phyloP scores from a whole-genome alignment of 2,113 vertebrate genomes.

The Okapia johnstoni region DNA sequence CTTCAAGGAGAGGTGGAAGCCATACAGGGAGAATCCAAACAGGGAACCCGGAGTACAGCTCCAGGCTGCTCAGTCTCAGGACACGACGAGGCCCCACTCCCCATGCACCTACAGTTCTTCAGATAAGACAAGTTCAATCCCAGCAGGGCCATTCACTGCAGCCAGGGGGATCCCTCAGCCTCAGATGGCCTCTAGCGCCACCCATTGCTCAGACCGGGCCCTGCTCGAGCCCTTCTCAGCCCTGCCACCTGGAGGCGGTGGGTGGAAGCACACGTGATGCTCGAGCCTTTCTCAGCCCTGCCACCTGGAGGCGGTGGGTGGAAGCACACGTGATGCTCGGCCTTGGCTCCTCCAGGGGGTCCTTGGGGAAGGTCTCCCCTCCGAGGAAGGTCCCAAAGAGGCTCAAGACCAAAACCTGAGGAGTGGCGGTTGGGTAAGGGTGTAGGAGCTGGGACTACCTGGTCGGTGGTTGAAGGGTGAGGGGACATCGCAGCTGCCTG shows the following conservation, averaged over 20 bases:
- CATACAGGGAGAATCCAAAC: neutral
- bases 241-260: neutral
- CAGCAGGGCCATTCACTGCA: neutral
- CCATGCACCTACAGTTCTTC: slow-evolving; percentile 10
- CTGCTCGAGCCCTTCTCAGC: neutral
- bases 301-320: neutral
- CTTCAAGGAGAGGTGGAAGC: neutral
- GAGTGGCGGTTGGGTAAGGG: neutral
- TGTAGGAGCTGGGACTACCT: slow-evolving; percentile 79
- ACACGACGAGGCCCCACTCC: neutral
- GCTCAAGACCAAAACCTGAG: slow-evolving; percentile 15
- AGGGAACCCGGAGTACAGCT: neutral
- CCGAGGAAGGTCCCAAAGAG: slow-evolving; percentile 32
- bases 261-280: neutral
- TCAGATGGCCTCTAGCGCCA: rapidly evolving
- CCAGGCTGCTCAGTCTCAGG: neutral
- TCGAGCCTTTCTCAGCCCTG: too few species aligned
- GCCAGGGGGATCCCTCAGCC: neutral
- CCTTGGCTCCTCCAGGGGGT: slow-evolving; percentile 53
- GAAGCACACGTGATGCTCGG: neutral
- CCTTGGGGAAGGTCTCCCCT: slow-evolving; percentile 53
- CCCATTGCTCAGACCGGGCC: neutral
- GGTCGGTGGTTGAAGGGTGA: slow-evolving; percentile 89
- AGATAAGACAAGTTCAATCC: neutral
- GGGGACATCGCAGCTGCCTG: slow-evolving; percentile 82